Percentiles rank a stretch among this genome's conserved stretches.
Conservation (phyloP, 2,113 vertebrate genomes). For the Oryzias celebensis region DNA sequence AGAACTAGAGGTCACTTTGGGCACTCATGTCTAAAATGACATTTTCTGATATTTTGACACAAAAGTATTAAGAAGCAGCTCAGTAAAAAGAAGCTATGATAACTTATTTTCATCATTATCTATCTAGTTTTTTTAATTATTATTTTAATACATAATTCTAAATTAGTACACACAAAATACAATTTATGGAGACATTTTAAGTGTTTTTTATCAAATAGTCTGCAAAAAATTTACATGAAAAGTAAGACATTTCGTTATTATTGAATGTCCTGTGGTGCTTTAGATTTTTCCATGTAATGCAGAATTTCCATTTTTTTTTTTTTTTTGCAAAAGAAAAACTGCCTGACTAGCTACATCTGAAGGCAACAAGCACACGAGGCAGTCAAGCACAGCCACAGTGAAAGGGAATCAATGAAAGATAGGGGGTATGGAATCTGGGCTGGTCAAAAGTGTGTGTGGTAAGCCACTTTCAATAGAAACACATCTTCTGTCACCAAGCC, state of each 20-base stretch:
- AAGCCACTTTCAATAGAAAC: conserved; percentile 39
- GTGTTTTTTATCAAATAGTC: too few species aligned
- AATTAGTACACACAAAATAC: too few species aligned
- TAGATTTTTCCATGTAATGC: not conserved
- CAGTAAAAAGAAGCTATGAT: too few species aligned
- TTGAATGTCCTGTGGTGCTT: not conserved
- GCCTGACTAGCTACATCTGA: conserved; percentile 4
- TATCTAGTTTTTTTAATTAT: too few species aligned
- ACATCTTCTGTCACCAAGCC: conserved; percentile 14
- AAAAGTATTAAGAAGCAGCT: too few species aligned
- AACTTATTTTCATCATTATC: too few species aligned
- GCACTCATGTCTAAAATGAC: too few species aligned
- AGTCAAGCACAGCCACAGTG: conserved; percentile 18
- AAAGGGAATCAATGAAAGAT: conserved; percentile 47
- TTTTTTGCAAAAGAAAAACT: conserved; percentile 6
- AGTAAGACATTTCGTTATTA: not conserved
- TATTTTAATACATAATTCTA: too few species aligned
- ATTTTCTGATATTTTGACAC: too few species aligned
- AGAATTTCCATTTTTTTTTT: conserved; percentile 24
- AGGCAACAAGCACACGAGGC: conserved; percentile 3
- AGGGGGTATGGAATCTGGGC: conserved; percentile 23
- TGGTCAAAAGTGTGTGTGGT: conserved; percentile 2
- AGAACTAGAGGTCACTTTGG: too few species aligned
- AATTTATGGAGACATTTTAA: too few species aligned
- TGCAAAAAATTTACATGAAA: too few species aligned